Base-by-base conservation (phyloP, 2,888 invertebrate genomes). In the Apocheima hispidaria region DNA sequence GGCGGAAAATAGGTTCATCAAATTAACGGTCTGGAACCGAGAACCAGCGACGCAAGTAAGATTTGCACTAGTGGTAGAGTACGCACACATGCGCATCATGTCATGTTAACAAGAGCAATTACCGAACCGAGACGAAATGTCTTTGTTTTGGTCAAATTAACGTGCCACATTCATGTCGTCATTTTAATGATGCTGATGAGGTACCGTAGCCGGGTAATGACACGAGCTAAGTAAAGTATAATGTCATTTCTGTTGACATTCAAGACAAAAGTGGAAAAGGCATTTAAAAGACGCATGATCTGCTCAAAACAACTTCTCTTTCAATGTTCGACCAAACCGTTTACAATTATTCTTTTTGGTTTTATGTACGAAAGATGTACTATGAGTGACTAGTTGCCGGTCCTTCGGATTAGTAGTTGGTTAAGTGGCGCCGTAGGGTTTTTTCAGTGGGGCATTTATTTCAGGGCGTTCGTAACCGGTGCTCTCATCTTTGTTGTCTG, bases 21-120 rank as follows among this genome's bases (percentile, higher is more conserved):
- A 86, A 86, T 85, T 84, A 87, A 87, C 88, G 79, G 81, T 69
- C 85, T 83, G 84, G 82, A 90, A 88, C 87, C 30, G 46, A 76
- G 79, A 79, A 77, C 68, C 52, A 69, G 71, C 46, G 60, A 55
- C 54, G 60, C 33, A 51, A 20, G 61, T 81, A 78, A 74, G 86
- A 80, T 84, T 86, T 75, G 81, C 82, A 85, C 78, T 77, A 68
- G 73, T 75, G 72, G n/a, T 71, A 70, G 65, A 61, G 51, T 60
- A 43, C 48, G 23, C 56, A 56, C 40, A 46, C 40, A 40, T 18
- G 14, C 33, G 6, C 38, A 38, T 18, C 26, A 18, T 56, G 55
- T 60, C 62, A 59, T 50, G 76, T 78, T 75, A 72, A 77, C 77
- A 73, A 69, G 68, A 77, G 67, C 72, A 71, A 67, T 75, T 74